A percentile compares a stretch with the other conserved stretches of the same genome.
phyloP scores from a whole-genome alignment of 2,797 vertebrate species.

The Enteromius unitaeniatus region DNA sequence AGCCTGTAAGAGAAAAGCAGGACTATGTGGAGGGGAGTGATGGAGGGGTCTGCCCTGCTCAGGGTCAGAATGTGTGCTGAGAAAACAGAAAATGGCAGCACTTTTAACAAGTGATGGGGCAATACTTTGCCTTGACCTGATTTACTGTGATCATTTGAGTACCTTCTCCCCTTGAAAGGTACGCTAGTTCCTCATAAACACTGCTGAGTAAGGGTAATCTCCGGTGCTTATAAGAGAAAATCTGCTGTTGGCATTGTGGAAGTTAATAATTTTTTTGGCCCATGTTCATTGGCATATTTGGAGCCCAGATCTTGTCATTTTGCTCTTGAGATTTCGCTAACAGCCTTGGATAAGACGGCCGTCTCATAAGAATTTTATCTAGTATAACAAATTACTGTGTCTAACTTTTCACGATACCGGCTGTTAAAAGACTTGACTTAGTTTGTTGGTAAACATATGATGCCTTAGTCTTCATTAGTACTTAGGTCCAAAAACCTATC shows the following conservation, averaged over 20 bases:
- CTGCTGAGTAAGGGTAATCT: not conserved
- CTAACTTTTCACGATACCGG: conserved; percentile 27
- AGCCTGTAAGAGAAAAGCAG: not conserved
- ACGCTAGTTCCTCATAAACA: not conserved
- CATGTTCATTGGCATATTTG: conserved; percentile 22
- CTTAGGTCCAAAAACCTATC: not conserved
- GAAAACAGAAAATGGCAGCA: conserved; percentile 25
- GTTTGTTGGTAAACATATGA: conserved; percentile 31
- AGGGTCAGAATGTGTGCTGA: conserved; percentile 14
- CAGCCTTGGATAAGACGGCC: conserved; percentile 15
- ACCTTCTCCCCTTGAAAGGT: not conserved
- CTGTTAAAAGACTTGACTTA: conserved; percentile 33
- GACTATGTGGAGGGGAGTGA: conserved; percentile 12
- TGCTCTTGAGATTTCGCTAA: conserved; percentile 37
- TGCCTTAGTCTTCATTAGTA: conserved; percentile 25
- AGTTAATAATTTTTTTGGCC: not conserved
- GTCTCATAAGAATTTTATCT: conserved; percentile 21
- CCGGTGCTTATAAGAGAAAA: not conserved
- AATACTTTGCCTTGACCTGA: conserved; percentile 30
- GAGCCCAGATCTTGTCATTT: conserved; percentile 29
- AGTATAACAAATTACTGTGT: conserved; percentile 29
- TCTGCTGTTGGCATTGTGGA: not conserved
- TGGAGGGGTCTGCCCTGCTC: conserved; percentile 7
- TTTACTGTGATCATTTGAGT: conserved; percentile 35
- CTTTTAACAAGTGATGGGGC: conserved; percentile 25